phyloP scores from a whole-genome alignment of 2,888 invertebrate species.

The Gari tellinella region DNA sequence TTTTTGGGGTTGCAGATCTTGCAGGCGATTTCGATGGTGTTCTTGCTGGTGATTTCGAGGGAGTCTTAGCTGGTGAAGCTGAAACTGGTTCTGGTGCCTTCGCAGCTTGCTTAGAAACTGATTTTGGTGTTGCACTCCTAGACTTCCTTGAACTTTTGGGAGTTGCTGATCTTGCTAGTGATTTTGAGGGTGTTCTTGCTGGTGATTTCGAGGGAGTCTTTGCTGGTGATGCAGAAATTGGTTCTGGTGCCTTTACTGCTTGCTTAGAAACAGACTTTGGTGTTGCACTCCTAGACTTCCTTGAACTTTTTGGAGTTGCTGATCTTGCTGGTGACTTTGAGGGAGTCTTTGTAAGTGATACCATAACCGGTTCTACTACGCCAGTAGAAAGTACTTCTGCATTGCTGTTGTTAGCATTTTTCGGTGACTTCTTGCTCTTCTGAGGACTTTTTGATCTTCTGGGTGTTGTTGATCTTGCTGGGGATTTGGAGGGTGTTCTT shows the following conservation, averaged over 20 bases:
- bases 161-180: neutral
- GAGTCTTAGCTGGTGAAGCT: no score
- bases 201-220: neutral
- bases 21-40: conserved; percentile 4
- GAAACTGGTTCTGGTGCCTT: no score
- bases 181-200: conserved; percentile 1
- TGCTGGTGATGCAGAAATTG: neutral
- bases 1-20: conserved; percentile 9
- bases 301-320: conserved; percentile 15
- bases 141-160: conserved; percentile 29
- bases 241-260: no score
- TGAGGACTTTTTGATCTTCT: no score
- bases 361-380: no score
- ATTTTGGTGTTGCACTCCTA: conserved; percentile 3
- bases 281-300: conserved; percentile 1
- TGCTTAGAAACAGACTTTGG: neutral
- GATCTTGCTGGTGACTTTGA: conserved; percentile 1
- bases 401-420: no score
- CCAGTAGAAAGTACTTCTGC: no score
- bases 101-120: no score
- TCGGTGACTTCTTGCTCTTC: no score
- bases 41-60: neutral
- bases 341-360: conserved; percentile 1
- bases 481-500: conserved; percentile 1
- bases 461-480: no score